Percentiles rank a stretch among this genome's conserved stretches.
phyloP scores from a whole-genome alignment of 2,888 invertebrate species.

The Lasioglossum marginatum region DNA sequence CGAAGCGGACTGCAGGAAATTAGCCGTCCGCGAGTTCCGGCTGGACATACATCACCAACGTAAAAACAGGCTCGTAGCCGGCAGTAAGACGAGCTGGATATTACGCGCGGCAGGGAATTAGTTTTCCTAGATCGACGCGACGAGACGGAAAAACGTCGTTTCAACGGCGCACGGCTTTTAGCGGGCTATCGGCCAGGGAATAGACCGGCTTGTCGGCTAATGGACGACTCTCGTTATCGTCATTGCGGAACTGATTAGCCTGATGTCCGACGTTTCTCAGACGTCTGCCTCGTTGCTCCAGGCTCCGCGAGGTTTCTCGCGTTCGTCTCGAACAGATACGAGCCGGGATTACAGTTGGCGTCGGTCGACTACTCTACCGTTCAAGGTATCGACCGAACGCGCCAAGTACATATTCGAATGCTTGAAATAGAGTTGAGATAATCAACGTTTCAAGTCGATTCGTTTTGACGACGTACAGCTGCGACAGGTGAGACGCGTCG shows the following conservation, averaged over 20 bases:
- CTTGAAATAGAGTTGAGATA: neutral
- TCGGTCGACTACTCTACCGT: neutral
- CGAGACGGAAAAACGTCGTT: constrained; percentile 28
- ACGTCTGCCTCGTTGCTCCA: constrained; percentile 12
- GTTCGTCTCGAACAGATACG: neutral
- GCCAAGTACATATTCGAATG: neutral
- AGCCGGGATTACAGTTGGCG: neutral
- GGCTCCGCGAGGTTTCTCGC: neutral
- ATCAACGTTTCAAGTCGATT: neutral
- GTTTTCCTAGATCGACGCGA: constrained; percentile 11
- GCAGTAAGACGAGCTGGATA: constrained; percentile 29
- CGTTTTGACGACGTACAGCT: neutral
- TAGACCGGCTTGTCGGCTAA: constrained; percentile 33
- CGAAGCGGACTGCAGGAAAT: constrained; percentile 27
- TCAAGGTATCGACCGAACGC: neutral
- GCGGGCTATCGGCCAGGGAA: constrained; percentile 36
- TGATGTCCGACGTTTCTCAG: constrained; percentile 34
- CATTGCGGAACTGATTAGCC: constrained; percentile 46
- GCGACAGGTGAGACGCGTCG: neutral
- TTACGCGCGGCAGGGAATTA: constrained; percentile 28
- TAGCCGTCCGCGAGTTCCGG: constrained; percentile 16
- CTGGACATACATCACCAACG: constrained; percentile 13
- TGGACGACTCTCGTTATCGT: constrained; percentile 49
- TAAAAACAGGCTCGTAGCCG: constrained; percentile 20
- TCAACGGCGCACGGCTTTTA: constrained; percentile 32